A percentile compares a stretch with the other conserved stretches of the same genome.
Conservation (phyloP, 1,140 invertebrate genomes). For the Drosophila sulfurigaster region DNA sequence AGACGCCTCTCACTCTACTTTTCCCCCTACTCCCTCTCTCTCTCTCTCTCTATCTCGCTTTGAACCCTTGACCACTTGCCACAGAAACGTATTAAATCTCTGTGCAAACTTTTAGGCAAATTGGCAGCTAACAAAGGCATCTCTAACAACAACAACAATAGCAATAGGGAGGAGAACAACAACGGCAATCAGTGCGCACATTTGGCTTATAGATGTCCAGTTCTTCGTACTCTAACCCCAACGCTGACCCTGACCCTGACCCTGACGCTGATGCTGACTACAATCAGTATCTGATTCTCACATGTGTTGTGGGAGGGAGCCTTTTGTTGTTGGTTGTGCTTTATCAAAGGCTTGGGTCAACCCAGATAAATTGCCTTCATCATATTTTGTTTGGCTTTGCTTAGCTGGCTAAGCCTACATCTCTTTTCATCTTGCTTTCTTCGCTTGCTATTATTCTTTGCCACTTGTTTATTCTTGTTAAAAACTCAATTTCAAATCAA, state of each 20-base stretch:
- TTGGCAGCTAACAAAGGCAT: constrained; percentile 62
- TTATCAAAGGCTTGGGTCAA: constrained; percentile 70
- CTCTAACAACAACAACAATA: constrained; percentile 25
- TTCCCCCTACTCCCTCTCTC: background rate
- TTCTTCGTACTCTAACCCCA: background rate
- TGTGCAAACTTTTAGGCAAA: constrained; percentile 70
- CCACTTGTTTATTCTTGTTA: constrained; percentile 32
- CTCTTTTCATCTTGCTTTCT: background rate
- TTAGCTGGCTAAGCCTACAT: background rate
- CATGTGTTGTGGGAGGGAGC: constrained; percentile 24
- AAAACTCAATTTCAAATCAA: constrained; percentile 47
- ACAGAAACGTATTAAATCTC: constrained; percentile 32
- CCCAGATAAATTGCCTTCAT: constrained; percentile 76
- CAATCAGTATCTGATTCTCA: constrained; percentile 10
- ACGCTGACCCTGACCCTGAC: constrained; percentile 12
- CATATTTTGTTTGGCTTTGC: constrained; percentile 67
- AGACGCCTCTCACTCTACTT: background rate
- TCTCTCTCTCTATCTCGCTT: constrained; percentile 12
- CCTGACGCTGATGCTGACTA: constrained; percentile 1
- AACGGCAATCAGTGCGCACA: constrained; percentile 53
- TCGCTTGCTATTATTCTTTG: constrained; percentile 8
- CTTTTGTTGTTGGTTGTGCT: constrained; percentile 32
- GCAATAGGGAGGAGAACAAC: background rate
- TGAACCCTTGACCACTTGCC: constrained; percentile 16
- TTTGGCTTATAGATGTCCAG: constrained; percentile 27